Percentiles rank a stretch among this genome's conserved stretches.
These are phyloP conservation scores for Tyrannus savana DNA, from an alignment of 2,113 vertebrate species.

Conservation along the genomic window DNA sequence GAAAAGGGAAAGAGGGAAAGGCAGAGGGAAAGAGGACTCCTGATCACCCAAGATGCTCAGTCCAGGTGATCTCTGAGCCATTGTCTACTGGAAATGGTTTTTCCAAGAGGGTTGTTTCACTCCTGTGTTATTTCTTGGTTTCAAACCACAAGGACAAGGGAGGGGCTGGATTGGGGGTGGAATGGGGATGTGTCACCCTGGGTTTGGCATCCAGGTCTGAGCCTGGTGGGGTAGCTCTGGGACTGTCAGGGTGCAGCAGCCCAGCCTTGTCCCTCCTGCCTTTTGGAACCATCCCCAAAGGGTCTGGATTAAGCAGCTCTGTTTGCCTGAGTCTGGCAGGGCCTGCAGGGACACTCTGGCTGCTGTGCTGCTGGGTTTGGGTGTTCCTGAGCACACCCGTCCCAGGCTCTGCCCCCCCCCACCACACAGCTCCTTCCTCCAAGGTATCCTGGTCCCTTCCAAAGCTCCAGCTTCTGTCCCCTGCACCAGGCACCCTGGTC, in stretches of 20 bases:
- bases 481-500: not conserved
- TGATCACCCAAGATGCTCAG: not conserved
- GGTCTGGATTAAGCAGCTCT: too few relatives aligned
- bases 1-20: too few relatives aligned
- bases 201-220: not conserved
- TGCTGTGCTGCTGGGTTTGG: accelerated
- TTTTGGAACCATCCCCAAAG: not conserved
- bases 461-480: not conserved
- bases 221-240: not conserved
- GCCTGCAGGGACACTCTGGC: not conserved
- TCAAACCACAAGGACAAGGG: not conserved
- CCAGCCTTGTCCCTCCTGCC: not conserved
- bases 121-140: not conserved
- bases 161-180: not conserved
- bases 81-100: not conserved
- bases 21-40: not conserved
- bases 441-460: not conserved
- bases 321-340: not conserved
- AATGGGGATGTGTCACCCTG: not conserved
- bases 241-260: not conserved
- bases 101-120: not conserved
- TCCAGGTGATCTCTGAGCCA: accelerated
- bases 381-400: not conserved
- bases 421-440: not conserved
- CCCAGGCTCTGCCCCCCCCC: not conserved